Percentiles rank a stretch among this genome's conserved stretches.
Conservation (phyloP, 2,113 vertebrate species). For the Ginglymostoma cirratum region DNA sequence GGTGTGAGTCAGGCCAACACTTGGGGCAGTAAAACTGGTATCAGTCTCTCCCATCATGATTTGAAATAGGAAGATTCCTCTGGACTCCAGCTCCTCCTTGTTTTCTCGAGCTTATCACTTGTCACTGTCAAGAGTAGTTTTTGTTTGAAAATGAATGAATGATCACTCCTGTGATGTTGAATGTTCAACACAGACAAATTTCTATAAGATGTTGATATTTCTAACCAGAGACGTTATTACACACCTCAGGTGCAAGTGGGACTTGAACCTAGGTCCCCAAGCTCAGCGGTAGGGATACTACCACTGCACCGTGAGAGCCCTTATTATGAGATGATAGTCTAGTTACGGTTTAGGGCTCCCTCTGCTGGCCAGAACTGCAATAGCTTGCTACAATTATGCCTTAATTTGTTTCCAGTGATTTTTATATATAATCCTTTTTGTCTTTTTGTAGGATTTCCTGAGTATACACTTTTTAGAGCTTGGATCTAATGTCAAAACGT, state of each 20-base stretch:
- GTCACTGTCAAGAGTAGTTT: background rate
- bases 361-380: background rate
- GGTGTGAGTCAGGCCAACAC: background rate
- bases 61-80: background rate
- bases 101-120: background rate
- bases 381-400: background rate
- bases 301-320: too few relatives aligned
- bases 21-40: background rate
- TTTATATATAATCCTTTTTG: background rate
- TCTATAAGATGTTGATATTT: too few relatives aligned
- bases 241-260: too few relatives aligned
- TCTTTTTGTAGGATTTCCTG: slow-evolving; percentile 76
- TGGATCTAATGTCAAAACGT: slow-evolving; percentile 66
- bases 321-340: background rate
- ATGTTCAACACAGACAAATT: background rate
- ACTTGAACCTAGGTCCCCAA: too few relatives aligned
- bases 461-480: slow-evolving; percentile 74
- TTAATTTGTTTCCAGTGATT: background rate
- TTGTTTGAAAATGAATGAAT: background rate
- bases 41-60: background rate
- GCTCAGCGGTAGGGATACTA: too few relatives aligned
- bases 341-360: background rate
- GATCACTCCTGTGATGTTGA: background rate
- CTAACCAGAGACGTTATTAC: too few relatives aligned
- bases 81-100: background rate